Evolutionary conservation across 2,797 vertebrate genomes (phyloP).

Genomic region (Etheostoma perlongum): DNA sequence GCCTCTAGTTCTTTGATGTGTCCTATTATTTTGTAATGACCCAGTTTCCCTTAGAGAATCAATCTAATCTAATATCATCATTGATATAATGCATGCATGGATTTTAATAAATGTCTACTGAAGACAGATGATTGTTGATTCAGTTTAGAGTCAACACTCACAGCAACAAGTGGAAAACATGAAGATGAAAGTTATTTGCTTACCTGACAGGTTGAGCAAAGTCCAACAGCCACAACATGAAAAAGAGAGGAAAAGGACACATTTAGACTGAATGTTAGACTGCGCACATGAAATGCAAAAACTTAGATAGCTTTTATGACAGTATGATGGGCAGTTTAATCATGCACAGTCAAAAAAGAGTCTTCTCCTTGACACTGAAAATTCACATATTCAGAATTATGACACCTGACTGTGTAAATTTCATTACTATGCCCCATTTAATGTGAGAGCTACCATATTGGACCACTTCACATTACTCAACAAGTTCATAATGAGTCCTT

Average conservation of each 20-base stretch:
- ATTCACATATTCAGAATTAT: background rate
- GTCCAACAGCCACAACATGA: slow-evolving; percentile 24
- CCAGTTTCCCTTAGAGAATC: background rate
- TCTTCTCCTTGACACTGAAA: background rate
- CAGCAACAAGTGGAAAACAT: background rate
- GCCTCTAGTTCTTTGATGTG: background rate
- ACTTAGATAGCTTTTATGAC: background rate
- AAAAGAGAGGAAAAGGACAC: background rate
- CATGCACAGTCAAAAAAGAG: background rate
- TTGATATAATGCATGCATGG: background rate
- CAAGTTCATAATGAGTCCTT: slow-evolving; percentile 50
- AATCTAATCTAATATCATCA: background rate
- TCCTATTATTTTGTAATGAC: background rate
- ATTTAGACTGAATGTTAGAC: background rate
- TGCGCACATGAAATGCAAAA: background rate
- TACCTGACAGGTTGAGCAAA: slow-evolving; percentile 30
- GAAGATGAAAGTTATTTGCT: slow-evolving; percentile 15
- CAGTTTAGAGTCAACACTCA: background rate
- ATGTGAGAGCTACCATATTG: background rate
- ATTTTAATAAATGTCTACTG: background rate
- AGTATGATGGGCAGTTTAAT: background rate
- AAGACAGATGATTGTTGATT: slow-evolving; percentile 1
- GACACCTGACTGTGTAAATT: background rate
- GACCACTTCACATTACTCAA: slow-evolving; percentile 31
- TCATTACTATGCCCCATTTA: background rate